Conservation (phyloP, 2,113 vertebrate species). For the Nycticorax nycticorax region DNA sequence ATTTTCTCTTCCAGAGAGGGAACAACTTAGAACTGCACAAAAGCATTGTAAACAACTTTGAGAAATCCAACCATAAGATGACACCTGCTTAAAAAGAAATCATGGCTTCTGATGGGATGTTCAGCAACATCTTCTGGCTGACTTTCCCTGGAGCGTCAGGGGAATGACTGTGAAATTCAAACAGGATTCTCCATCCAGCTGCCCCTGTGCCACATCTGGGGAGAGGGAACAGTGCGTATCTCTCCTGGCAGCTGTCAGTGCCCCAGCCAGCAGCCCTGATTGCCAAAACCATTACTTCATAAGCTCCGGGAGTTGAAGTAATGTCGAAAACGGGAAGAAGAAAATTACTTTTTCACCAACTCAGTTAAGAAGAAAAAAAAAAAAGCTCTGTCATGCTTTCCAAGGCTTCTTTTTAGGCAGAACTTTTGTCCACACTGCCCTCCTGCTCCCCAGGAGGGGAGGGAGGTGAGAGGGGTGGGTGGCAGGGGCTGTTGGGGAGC, state of each 20-base stretch:
- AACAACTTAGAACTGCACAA: background rate
- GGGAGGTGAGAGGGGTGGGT: too few relatives aligned
- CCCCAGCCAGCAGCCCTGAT: background rate
- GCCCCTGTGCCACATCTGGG: background rate
- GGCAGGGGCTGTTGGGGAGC: accelerated
- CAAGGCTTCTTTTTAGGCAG: background rate
- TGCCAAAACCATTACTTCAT: background rate
- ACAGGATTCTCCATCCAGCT: background rate
- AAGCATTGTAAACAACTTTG: background rate
- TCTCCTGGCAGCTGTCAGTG: background rate
- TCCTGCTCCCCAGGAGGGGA: background rate
- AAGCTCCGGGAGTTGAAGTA: background rate
- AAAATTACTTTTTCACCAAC: background rate
- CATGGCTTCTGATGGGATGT: background rate
- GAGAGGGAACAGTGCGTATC: background rate
- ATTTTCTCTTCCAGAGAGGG: background rate
- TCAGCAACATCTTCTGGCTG: background rate
- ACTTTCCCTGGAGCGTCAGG: background rate
- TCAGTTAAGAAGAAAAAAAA: background rate
- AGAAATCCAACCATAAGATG: background rate
- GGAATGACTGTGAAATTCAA: background rate
- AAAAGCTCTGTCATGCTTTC: background rate
- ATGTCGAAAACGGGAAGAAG: background rate
- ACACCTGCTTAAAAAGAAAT: background rate
- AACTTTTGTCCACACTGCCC: background rate